These are phyloP conservation scores for Chloropsis hardwickii DNA, from an alignment of 2,113 vertebrate species.

Conservation along the genomic window DNA sequence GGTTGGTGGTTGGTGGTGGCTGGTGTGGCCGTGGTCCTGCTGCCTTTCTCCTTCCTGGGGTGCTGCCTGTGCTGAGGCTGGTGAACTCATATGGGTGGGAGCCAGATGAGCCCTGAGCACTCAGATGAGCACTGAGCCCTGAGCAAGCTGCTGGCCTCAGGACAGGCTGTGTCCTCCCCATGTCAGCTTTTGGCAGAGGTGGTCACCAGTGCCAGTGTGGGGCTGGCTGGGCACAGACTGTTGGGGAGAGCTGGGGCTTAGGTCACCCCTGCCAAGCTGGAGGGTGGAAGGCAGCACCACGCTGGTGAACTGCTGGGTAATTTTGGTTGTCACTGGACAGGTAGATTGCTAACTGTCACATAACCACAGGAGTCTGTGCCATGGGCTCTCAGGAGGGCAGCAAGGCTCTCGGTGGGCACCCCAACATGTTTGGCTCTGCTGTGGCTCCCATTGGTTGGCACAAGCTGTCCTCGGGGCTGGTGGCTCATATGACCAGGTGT, in stretches of 20 bases:
- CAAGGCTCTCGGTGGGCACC: not conserved
- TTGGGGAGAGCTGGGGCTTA: not conserved
- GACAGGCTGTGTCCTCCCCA: not conserved
- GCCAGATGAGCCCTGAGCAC: not conserved
- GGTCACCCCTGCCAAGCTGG: not conserved
- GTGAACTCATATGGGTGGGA: fast-evolving
- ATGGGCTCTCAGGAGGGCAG: not conserved
- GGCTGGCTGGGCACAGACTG: not conserved
- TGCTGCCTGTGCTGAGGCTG: not conserved
- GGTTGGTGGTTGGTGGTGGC: not conserved
- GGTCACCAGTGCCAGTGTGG: fast-evolving
- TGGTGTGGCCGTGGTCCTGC: not conserved
- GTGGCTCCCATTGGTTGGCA: not conserved
- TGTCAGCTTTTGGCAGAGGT: fast-evolving
- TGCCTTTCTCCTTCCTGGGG: not conserved
- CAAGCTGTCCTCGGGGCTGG: not conserved
- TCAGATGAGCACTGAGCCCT: not conserved
- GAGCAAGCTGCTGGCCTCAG: not conserved
- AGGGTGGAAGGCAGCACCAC: not conserved
- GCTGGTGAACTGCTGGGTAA: not conserved
- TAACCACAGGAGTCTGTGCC: not conserved
- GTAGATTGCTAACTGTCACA: not conserved
- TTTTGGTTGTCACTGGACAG: not conserved
- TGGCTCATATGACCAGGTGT: not conserved
- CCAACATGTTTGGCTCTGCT: not conserved